phyloP scores from a whole-genome alignment of 2,113 vertebrate species.

The Varanus komodoensis region DNA sequence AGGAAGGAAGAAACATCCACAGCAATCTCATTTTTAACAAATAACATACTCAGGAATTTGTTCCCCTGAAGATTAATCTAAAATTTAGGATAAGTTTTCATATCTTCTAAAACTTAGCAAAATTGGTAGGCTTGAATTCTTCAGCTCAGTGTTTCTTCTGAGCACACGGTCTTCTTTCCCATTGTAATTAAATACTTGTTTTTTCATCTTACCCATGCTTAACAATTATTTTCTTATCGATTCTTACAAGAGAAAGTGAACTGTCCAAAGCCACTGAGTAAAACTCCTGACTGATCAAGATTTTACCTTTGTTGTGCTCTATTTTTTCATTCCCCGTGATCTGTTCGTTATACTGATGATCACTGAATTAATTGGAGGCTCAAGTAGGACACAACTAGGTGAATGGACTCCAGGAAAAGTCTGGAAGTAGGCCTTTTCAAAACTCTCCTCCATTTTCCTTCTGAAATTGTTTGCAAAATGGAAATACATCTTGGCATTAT shows the following conservation, averaged over 20 bases:
- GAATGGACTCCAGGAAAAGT: not conserved
- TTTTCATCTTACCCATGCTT: not conserved
- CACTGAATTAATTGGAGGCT: not conserved
- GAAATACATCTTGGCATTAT: not conserved
- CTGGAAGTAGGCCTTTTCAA: not conserved
- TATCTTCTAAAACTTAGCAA: not conserved
- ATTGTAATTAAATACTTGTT: not conserved
- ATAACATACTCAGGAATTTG: too few species aligned
- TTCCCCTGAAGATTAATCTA: not conserved
- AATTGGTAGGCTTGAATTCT: too few species aligned
- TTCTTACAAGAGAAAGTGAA: not conserved
- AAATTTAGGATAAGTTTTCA: not conserved
- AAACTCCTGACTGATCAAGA: not conserved
- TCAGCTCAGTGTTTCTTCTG: not conserved
- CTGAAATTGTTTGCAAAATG: not conserved
- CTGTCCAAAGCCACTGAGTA: not conserved
- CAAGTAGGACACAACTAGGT: not conserved
- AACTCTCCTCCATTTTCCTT: not conserved
- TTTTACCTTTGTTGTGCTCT: not conserved
- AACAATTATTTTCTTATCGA: slow-evolving; percentile 7
- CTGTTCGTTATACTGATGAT: not conserved
- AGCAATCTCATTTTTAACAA: not conserved
- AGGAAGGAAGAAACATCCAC: not conserved
- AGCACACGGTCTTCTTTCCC: not conserved
- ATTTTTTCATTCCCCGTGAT: not conserved